Evolutionary conservation across 2,888 invertebrate genomes (phyloP).

Genomic region (Ferdinandea cuprea): DNA sequence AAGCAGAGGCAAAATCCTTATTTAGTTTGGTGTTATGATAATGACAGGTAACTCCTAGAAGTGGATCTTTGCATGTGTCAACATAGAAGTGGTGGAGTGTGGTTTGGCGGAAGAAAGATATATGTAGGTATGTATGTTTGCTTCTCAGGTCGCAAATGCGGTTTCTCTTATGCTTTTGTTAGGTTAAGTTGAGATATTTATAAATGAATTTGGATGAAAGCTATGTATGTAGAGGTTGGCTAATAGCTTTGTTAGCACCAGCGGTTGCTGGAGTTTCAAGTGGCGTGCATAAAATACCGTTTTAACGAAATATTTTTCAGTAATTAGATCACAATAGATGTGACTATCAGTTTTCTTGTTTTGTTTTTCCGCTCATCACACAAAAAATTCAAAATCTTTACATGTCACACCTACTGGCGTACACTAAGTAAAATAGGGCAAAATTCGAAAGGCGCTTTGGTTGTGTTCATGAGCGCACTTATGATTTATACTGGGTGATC

Average conservation of each 20-base stretch:
- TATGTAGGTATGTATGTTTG: no score
- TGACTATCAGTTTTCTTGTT: no score
- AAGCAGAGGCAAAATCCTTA: conserved; percentile 59
- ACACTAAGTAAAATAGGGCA: no score
- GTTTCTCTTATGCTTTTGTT: conserved; percentile 57
- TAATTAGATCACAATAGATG: no score
- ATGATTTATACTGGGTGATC: no score
- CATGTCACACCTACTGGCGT: no score
- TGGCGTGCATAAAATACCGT: conserved; percentile 29
- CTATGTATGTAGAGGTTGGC: not conserved
- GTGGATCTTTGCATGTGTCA: conserved; percentile 69
- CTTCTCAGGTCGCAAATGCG: conserved; percentile 32
- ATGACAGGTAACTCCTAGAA: conserved; percentile 69
- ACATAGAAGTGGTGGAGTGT: conserved; percentile 44
- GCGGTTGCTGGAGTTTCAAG: conserved; percentile 45
- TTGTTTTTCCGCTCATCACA: no score
- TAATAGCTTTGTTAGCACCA: conserved; percentile 55
- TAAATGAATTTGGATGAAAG: conserved; percentile 19
- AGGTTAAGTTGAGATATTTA: conserved; percentile 63
- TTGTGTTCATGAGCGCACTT: no score
- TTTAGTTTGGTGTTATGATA: conserved; percentile 74
- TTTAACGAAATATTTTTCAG: conserved; percentile 64
- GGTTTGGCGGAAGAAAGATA: conserved; percentile 1
- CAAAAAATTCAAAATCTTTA: no score
- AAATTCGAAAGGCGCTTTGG: no score